phyloP scores from a whole-genome alignment of 2,113 vertebrate species.

The Cyanoliseus patagonus region DNA sequence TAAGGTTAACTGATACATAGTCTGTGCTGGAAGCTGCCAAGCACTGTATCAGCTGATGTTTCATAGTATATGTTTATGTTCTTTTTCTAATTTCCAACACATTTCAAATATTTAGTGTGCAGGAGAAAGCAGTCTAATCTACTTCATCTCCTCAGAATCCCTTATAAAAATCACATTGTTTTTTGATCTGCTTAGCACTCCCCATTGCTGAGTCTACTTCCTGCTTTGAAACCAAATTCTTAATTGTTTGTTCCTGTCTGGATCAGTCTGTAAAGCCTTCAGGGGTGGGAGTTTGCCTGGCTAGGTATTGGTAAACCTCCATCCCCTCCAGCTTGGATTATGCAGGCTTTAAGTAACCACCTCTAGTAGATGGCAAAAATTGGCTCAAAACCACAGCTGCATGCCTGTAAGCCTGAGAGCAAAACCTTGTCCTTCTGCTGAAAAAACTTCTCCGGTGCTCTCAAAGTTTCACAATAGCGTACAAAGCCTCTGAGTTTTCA shows the following conservation, averaged over 20 bases:
- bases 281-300: conserved; percentile 12
- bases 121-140: not conserved
- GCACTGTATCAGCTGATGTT: not conserved
- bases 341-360: not conserved
- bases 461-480: accelerated
- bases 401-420: not conserved
- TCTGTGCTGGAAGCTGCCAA: not conserved
- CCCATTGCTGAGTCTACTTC: not conserved
- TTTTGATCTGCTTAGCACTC: conserved; percentile 20
- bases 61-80: not conserved
- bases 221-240: conserved; percentile 19
- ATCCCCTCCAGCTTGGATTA: conserved; percentile 1
- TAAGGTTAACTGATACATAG: not conserved
- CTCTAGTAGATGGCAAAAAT: conserved; percentile 29
- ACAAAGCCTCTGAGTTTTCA: not conserved
- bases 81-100: not conserved
- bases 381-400: not conserved
- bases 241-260: conserved; percentile 47
- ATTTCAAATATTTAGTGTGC: not conserved
- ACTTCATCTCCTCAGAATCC: not conserved
- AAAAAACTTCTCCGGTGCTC: not conserved
- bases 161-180: not conserved
- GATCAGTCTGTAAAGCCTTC: conserved; percentile 27
- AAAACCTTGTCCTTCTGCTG: not conserved
- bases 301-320: conserved; percentile 16